phyloP scores from a whole-genome alignment of 2,113 vertebrate genomes.

The Poeciliopsis occidentalis region DNA sequence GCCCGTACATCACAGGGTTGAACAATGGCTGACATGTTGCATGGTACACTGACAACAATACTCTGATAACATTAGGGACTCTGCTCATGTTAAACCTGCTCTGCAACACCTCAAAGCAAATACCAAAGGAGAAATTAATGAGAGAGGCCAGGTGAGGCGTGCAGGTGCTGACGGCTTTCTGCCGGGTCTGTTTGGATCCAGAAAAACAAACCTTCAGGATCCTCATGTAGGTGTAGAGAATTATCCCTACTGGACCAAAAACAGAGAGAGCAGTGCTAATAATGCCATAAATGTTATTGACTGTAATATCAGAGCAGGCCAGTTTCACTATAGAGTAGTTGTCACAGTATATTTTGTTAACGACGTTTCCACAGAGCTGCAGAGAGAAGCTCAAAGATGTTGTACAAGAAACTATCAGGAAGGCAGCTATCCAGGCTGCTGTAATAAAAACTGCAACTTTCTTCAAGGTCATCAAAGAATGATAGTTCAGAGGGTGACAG shows the following conservation, averaged over 20 bases:
- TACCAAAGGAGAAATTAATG: background rate
- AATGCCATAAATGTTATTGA: conserved; percentile 38
- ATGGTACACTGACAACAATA: too few species aligned
- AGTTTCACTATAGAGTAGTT: conserved; percentile 35
- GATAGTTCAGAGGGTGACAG: conserved; percentile 25
- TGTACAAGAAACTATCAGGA: background rate
- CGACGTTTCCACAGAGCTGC: conserved; percentile 25
- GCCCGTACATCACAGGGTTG: too few species aligned
- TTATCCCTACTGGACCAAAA: conserved; percentile 8
- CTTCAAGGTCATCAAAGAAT: background rate
- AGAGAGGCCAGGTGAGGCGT: conserved; percentile 31
- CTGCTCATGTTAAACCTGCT: background rate
- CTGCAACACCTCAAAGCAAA: background rate
- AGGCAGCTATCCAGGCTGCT: conserved; percentile 41
- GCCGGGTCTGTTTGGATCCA: conserved; percentile 31
- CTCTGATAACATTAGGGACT: too few species aligned
- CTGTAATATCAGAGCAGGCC: conserved; percentile 11
- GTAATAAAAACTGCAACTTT: background rate
- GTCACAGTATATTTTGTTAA: conserved; percentile 34
- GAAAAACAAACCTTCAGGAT: background rate
- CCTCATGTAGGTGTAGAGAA: background rate
- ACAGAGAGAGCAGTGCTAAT: background rate
- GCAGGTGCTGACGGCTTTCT: conserved; percentile 29
- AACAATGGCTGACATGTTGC: too few species aligned
- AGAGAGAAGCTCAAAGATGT: conserved; percentile 7